Evolutionary conservation across 2,113 vertebrate genomes (phyloP), one percentile per base, ranked within the genome.

Genomic region (Toxotes chatareus): DNA sequence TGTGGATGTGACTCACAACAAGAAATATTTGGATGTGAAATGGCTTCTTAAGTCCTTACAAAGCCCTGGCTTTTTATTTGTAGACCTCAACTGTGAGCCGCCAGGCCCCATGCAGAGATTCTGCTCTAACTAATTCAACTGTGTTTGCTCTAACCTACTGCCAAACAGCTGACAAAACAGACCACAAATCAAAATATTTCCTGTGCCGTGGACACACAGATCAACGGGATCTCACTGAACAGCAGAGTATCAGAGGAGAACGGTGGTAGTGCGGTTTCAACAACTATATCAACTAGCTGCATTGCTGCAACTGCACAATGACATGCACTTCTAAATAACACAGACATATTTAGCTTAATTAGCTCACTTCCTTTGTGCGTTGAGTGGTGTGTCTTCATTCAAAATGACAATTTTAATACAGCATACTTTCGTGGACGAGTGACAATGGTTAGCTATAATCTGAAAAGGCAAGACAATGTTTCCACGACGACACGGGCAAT

Each of bases 161-260:
- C 86, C 66, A 67, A 38, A 87, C 85, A 89, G 84, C 85, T 87
- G 90, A 88, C 77, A 47, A 89, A 86, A 91, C 82, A 80, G 57
- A 76, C 21, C 67, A 49, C 72, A 11, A 10, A 60, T 36, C 67
- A 17, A 14, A 86, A 77, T 63, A 4, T 44, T 86, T 78, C 78
- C 79, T 62, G 87, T 53, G 73, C 73, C 2, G 31, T n/a, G 76
- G 74, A 84, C 73, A 65, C 84, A 36, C 62, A 55, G 59, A 83
- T 67, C 62, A 27, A 73, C 49, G 56, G 73, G 80, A 72, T 23
- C 67, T 85, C 57, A 23, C 64, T 38, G 68, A 75, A 70, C 56
- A 55, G 76, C 62, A 64, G 72, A 76, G 40, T 27, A 62, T 32
- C 12, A 65, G 73, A 59, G 32, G 38, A 64, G 27, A 62, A 44